Percentiles rank a stretch among this genome's conserved stretches.
These are phyloP conservation scores for Callorhinus ursinus DNA, from an alignment of 2,113 vertebrate genomes.

Conservation along the genomic window DNA sequence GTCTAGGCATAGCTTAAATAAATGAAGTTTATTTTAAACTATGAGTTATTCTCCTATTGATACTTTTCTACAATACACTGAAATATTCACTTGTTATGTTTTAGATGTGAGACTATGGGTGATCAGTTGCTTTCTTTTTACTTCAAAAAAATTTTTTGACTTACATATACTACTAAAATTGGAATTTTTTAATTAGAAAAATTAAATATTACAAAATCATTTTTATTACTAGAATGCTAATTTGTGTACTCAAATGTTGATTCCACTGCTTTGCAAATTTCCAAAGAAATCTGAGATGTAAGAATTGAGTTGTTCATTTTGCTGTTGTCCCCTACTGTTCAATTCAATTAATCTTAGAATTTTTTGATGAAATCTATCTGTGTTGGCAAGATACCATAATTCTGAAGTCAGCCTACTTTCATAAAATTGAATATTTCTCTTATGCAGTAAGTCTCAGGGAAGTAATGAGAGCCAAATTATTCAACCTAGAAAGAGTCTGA, in stretches of 20 bases:
- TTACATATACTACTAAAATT: not conserved
- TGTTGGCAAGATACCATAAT: constrained; percentile 52
- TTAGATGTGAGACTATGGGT: not conserved
- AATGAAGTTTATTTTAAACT: not conserved
- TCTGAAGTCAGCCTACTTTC: not conserved
- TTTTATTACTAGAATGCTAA: not conserved
- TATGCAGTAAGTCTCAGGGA: not conserved
- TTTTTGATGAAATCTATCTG: constrained; percentile 45
- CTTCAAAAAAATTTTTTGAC: not conserved
- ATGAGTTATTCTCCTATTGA: not conserved
- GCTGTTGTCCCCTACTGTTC: not conserved
- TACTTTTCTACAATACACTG: not conserved
- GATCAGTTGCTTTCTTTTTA: not conserved
- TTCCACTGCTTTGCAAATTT: not conserved
- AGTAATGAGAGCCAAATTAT: not conserved
- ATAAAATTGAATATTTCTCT: not conserved
- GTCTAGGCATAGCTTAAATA: not conserved
- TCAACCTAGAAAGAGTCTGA: constrained; percentile 72
- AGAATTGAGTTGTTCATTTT: not conserved
- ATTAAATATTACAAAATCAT: not conserved
- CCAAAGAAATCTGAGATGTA: not conserved
- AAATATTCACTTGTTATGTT: not conserved
- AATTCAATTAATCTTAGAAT: not conserved
- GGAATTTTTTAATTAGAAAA: not conserved
- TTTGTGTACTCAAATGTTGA: not conserved